A percentile compares a stretch with the other conserved stretches of the same genome.
These are phyloP conservation scores for Protaetia brevitarsis DNA, from an alignment of 1,140 invertebrate species.

Conservation along the genomic window DNA sequence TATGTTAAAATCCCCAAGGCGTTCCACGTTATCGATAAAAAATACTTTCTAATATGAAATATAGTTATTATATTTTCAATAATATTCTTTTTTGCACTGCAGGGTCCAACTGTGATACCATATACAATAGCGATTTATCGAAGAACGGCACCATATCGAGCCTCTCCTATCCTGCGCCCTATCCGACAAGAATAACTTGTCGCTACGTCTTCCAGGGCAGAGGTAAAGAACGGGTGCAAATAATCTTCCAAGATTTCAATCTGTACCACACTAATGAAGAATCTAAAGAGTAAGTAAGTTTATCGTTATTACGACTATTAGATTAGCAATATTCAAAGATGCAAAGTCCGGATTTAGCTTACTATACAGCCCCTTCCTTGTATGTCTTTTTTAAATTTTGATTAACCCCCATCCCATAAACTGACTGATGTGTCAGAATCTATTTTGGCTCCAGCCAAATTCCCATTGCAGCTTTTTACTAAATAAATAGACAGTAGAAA, in stretches of 20 bases:
- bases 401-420: too few species aligned
- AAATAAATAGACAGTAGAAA: too few species aligned
- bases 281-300: slow-evolving; percentile 59
- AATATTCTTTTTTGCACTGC: slow-evolving; percentile 45
- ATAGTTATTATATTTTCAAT: too few species aligned
- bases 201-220: slow-evolving; percentile 81
- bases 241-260: slow-evolving; percentile 74
- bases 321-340: too few species aligned
- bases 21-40: too few species aligned
- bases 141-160: slow-evolving; percentile 79
- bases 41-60: too few species aligned
- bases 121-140: slow-evolving; percentile 72
- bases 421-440: too few species aligned
- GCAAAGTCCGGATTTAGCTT: too few species aligned
- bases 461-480: too few species aligned
- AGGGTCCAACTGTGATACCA: slow-evolving; percentile 74
- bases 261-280: slow-evolving; percentile 57
- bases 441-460: too few species aligned
- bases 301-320: background rate
- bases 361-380: too few species aligned
- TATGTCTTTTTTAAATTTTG: too few species aligned
- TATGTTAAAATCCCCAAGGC: background rate
- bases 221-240: slow-evolving; percentile 74
- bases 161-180: slow-evolving; percentile 71
- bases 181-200: slow-evolving; percentile 71